Base-by-base conservation (phyloP, 2,113 vertebrate genomes). In the Hoplias malabaricus region DNA sequence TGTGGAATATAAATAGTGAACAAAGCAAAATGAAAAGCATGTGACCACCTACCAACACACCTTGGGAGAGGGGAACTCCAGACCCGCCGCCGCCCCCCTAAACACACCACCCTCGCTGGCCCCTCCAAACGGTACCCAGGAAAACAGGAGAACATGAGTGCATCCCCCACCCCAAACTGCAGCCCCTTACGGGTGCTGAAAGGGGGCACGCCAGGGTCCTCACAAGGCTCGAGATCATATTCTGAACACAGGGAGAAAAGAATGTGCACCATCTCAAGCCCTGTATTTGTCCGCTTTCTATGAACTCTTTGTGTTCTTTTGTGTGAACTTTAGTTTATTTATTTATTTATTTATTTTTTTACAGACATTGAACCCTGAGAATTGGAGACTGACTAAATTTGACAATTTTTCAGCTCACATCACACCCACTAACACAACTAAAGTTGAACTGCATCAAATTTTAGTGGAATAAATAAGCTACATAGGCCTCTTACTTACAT, bases 31-130 rank as follows among this genome's bases (percentile, higher is more conserved):
- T 96, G 92, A 94, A 97, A 95, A 98, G 92, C 93, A 95, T 93
- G 82, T 95, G 96, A 98, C 95, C 95, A 99, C 97, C 96, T 99
- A 99, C 98, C 98, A 94, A 99, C 98, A 98, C 98, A 99, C 96
- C 97, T 98, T 97, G 98, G 98, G 95, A 99, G 97, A 95, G 96
- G 95, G 92, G 96, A 96, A 89, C 98, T 98, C 98, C 98, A 99
- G 86, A 99, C 95, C 74, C 96, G 94, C 93, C 98, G 94, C 89
- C 96, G 93, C 90, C 98, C 97, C 83, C 98, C 98, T 87, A 99
- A 95, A 92, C 97, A 99, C 86, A 95, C 95, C 93, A 98, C 95
- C 66, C 92, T 93, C 19, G 93, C 84, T 0, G 94, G 94, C 8
- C 97, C 98, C 90, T 99, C 96, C 79, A 99, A 93, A n/a, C 98